Base-by-base conservation (phyloP, 2,888 invertebrate genomes). In the Drosophila paranaensis region DNA sequence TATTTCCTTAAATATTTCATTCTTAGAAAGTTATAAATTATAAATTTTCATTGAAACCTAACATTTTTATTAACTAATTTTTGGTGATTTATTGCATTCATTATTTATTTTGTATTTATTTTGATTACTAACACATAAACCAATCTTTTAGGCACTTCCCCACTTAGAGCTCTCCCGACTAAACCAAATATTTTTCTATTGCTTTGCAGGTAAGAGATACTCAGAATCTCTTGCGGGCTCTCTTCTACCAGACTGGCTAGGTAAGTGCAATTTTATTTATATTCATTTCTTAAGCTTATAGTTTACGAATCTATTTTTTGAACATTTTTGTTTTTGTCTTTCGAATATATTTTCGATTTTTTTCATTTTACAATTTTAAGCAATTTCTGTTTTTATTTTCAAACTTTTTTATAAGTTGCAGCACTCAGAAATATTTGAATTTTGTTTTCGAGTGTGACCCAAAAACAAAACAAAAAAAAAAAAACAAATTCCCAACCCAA, bases 161-260 rank as follows among this genome's bases (percentile, higher is more conserved):
- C 0, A 6, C 0, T 0, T 16, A 9, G 2, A 43, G 35, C 30
- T 20, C 10, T 6, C 46, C 14, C n/a, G 57, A 63, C 16, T 69
- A 58, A 80, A 69, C 25, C 25, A 25, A 39, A 53, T 14, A 16
- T 33, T 71, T 81, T 64, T 66, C 69, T 69, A 3, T 61, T 78
- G 58, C 25, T 65, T 93, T 93, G 51, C 91, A 93, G 93, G 93
- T 93, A 93, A 93, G 93, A 93, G 93, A 93, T 93, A 93, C 91
- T 92, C 93, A 90, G 93, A 93, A 93, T 93, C 93, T 93, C 93
- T 93, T 93, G 93, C 93, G 93, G 93, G 93, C 90, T 93, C 93
- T 73, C 90, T 93, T 82, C 93, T 93, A 82, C 93, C 93, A 90
- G 93, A 93, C 89, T 93, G 93, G 93, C 91, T 93, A 92, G 93